phyloP scores from a whole-genome alignment of 1,140 invertebrate species.

The Coptotermes formosanus region DNA sequence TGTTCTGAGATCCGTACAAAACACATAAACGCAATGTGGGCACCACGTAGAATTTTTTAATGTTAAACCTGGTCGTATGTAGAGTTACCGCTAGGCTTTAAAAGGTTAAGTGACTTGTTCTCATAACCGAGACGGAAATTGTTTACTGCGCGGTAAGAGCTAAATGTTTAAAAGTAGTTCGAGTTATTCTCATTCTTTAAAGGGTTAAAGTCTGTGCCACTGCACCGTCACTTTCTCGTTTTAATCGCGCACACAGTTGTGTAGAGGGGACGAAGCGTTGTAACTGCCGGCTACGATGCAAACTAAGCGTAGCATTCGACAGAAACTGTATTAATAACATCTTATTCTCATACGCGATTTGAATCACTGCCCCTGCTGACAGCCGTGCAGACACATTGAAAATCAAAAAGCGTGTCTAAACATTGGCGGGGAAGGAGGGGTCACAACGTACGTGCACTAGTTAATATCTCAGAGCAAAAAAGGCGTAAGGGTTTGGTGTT shows the following conservation, averaged over 20 bases:
- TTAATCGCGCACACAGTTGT: neutral
- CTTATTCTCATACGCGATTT: neutral
- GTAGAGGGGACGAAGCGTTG: neutral
- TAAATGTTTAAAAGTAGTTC: no score
- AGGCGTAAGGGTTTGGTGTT: neutral
- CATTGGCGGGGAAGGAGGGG: neutral
- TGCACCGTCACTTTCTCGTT: neutral
- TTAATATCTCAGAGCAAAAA: neutral
- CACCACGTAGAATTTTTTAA: no score
- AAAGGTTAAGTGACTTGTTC: no score
- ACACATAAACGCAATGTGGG: no score
- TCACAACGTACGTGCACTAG: neutral
- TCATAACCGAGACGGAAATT: no score
- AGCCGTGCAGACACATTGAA: conserved; percentile 4
- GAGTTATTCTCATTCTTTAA: no score
- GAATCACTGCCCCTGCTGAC: neutral
- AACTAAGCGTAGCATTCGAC: conserved; percentile 12
- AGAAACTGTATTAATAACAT: conserved; percentile 17
- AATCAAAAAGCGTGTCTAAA: conserved; percentile 16
- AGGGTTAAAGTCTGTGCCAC: neutral
- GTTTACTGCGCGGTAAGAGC: no score
- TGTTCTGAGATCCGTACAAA: no score
- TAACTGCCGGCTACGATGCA: neutral
- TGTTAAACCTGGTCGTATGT: no score
- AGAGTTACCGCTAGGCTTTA: no score